Base-by-base conservation (phyloP, 1,140 invertebrate genomes). In the Sitobion miscanthi region DNA sequence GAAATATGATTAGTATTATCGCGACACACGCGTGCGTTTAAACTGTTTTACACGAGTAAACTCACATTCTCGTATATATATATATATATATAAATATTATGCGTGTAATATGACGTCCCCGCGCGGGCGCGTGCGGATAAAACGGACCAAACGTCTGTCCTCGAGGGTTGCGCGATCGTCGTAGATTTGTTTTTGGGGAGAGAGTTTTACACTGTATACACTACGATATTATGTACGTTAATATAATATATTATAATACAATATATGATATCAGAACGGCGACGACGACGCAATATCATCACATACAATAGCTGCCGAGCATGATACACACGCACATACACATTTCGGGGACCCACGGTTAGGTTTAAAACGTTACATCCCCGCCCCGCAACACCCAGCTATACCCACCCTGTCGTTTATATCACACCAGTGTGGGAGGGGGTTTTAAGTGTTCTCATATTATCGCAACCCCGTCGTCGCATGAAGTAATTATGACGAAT, bases 1-100 rank as follows among this genome's bases (percentile, higher is more conserved):
- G 21, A 93, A 93, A 93, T 93, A 86, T 93, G 91, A 93, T 93
- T 93, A 93, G 91, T 83, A 52, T 93, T 86, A 57, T 93, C 82
- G 82, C 25, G 20, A 11, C 35, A 86, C 25, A 45, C 54, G 25
- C 88, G 23, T 17, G 17, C 45, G 20, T 47, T 42, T 47, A 87
- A 87, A 49, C 47, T n/a, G 87, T 89, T 25, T 9, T 54, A 23
- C 54, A 54, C 47, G 38, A 9, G 52, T 54, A 54, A 54, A 54
- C 11, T 49, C 30, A 4, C 47, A 49, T 77, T 77, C 30, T 5
- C 25, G 14, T 77, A 35, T 69, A 69, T 62, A 62, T 62, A 30
- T 62, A 30, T 62, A 62, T 86, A 86, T 20, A 87, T n/a, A 87
- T 87, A 87, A n/a, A 77, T 54, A 54, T 87, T 42, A 42, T 42